Evolutionary conservation across 2,797 vertebrate species (phyloP).

Genomic region (Tarsius wallacei): DNA sequence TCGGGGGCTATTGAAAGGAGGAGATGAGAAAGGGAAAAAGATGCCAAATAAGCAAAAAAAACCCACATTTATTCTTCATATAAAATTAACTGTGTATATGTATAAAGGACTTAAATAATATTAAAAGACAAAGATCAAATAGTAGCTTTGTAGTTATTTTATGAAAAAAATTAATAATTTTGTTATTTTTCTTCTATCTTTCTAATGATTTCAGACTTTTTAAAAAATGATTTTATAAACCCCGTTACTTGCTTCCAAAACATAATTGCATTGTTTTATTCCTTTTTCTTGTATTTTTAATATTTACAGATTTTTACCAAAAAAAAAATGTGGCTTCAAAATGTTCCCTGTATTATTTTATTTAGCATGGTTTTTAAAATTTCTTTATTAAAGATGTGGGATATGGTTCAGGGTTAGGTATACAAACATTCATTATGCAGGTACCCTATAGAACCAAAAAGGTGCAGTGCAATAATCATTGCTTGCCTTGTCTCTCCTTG

Average conservation of each 20-base stretch:
- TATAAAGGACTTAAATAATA: conserved; percentile 16
- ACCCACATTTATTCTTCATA: neutral
- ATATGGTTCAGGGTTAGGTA: no score
- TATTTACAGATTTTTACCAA: conserved; percentile 45
- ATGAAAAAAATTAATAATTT: neutral
- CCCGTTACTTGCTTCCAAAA: conserved; percentile 47
- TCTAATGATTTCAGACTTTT: neutral
- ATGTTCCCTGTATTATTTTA: neutral
- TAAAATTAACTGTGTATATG: neutral
- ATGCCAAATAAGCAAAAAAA: neutral
- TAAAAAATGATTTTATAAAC: neutral
- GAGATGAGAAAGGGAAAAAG: neutral
- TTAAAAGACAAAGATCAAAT: conserved; percentile 28
- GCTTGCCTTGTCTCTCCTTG: neutral
- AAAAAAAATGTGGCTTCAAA: neutral
- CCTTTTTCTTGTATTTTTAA: neutral
- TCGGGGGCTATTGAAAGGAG: neutral
- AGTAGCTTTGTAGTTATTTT: conserved; percentile 3
- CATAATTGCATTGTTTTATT: neutral
- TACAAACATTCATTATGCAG: no score
- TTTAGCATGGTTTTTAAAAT: no score
- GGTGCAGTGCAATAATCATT: neutral
- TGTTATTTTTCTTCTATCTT: neutral
- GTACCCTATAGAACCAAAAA: neutral
- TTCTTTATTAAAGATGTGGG: no score